phyloP scores from a whole-genome alignment of 2,797 vertebrate species.

The Mormyrops boulengeri region DNA sequence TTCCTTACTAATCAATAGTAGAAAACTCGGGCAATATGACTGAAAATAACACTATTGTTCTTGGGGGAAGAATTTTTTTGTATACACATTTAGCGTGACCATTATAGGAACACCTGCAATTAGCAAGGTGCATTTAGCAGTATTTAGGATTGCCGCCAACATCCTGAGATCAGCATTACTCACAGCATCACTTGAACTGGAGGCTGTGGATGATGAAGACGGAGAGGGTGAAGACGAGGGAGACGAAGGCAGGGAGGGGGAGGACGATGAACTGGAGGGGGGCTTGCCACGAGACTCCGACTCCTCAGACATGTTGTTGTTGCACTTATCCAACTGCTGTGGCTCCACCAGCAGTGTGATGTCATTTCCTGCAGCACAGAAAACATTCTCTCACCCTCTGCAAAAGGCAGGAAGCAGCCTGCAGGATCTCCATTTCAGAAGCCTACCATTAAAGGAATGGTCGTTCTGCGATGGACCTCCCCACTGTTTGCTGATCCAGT shows the following conservation, averaged over 20 bases:
- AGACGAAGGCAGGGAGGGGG: slow-evolving; percentile 78
- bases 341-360: slow-evolving; percentile 80
- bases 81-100: not conserved
- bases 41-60: not conserved
- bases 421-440: not conserved
- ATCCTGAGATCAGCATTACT: slow-evolving; percentile 47
- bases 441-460: slow-evolving; percentile 74
- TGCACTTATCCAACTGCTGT: slow-evolving; percentile 88
- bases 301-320: slow-evolving; percentile 85
- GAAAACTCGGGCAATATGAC: not conserved
- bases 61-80: not conserved
- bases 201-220: slow-evolving; percentile 76
- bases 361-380: slow-evolving; percentile 70
- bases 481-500: slow-evolving; percentile 93
- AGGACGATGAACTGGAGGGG: slow-evolving; percentile 87
- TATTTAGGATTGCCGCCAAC: not conserved
- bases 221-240: slow-evolving; percentile 83
- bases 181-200: slow-evolving; percentile 91
- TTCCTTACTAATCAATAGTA: not conserved
- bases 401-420: not conserved
- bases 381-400: not conserved
- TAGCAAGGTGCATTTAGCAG: not conserved
- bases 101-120: not conserved
- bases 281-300: slow-evolving; percentile 76
- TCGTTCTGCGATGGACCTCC: slow-evolving; percentile 74